Evolutionary conservation across 2,797 vertebrate species (phyloP).

Genomic region (Enteromius treurensis): DNA sequence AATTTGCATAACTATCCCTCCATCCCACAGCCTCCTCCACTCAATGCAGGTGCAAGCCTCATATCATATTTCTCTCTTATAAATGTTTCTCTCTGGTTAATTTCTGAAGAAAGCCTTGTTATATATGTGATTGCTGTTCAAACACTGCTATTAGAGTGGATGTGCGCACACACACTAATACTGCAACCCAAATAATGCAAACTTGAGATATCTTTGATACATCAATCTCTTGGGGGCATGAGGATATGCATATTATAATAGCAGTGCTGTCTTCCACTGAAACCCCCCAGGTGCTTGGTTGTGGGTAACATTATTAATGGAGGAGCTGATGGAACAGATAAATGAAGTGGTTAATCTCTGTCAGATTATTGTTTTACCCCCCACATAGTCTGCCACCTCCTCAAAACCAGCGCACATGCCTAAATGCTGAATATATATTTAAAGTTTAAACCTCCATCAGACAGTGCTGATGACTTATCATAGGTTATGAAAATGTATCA

Average conservation of each 20-base stretch:
- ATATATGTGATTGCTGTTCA: conserved; percentile 84
- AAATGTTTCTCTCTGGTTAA: conserved; percentile 71
- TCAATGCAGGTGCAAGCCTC: background rate
- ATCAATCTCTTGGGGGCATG: conserved; percentile 40
- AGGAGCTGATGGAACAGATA: conserved; percentile 65
- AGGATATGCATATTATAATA: conserved; percentile 56
- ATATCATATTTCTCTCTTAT: conserved; percentile 6
- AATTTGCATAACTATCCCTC: background rate
- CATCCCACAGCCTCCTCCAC: conserved; percentile 17
- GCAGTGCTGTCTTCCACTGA: conserved; percentile 43
- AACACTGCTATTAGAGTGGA: conserved; percentile 80
- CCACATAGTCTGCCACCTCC: conserved; percentile 50
- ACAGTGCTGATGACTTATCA: background rate
- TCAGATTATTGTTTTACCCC: conserved; percentile 68
- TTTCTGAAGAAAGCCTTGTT: conserved; percentile 78
- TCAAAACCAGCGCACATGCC: conserved; percentile 26
- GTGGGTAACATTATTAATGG: conserved; percentile 68
- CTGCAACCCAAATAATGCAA: conserved; percentile 65
- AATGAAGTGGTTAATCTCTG: conserved; percentile 71
- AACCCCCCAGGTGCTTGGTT: conserved; percentile 23
- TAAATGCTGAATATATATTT: conserved; percentile 6
- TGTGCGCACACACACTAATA: conserved; percentile 57
- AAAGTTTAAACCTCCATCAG: conserved; percentile 1
- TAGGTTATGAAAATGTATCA: background rate
- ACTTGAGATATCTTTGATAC: conserved; percentile 56